A percentile compares a stretch with the other conserved stretches of the same genome.
phyloP scores from a whole-genome alignment of 2,113 vertebrate genomes.

The Blennius ocellaris region DNA sequence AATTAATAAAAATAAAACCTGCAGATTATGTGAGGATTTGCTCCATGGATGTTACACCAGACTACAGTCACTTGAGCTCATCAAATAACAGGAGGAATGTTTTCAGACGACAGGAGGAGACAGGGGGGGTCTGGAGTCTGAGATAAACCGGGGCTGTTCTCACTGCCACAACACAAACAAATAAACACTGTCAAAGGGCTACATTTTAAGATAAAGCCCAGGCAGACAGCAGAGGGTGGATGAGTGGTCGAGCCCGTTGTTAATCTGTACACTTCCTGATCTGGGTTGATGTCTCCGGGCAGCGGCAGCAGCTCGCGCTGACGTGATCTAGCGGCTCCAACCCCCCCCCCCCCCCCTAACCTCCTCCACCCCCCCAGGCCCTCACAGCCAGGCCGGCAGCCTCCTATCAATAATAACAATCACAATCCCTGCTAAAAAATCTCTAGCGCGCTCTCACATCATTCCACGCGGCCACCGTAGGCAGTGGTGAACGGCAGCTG shows the following conservation, averaged over 20 bases:
- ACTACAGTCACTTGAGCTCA: background rate
- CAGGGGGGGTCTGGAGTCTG: background rate
- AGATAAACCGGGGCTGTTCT: background rate
- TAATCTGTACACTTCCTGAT: conserved; percentile 64
- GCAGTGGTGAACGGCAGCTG: background rate
- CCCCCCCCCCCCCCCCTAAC: background rate
- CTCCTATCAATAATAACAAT: conserved; percentile 31
- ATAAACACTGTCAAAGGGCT: background rate
- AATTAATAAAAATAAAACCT: no score
- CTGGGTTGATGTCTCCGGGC: conserved; percentile 22
- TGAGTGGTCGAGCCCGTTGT: conserved; percentile 19
- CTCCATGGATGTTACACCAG: no score
- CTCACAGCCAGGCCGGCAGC: conserved; percentile 60
- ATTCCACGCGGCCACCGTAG: background rate
- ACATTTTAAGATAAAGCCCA: background rate
- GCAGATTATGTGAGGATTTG: no score
- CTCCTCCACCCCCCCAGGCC: conserved; percentile 52
- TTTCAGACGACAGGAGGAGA: background rate
- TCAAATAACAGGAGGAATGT: conserved; percentile 1
- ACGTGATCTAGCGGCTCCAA: conserved; percentile 62
- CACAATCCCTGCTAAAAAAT: background rate
- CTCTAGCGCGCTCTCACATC: background rate
- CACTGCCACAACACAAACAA: background rate
- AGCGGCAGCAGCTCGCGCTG: conserved; percentile 63
- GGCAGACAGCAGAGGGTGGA: background rate